Percentiles rank a stretch among this genome's conserved stretches.
Evolutionary conservation across 2,113 vertebrate species (phyloP).

Genomic region (Parus major): DNA sequence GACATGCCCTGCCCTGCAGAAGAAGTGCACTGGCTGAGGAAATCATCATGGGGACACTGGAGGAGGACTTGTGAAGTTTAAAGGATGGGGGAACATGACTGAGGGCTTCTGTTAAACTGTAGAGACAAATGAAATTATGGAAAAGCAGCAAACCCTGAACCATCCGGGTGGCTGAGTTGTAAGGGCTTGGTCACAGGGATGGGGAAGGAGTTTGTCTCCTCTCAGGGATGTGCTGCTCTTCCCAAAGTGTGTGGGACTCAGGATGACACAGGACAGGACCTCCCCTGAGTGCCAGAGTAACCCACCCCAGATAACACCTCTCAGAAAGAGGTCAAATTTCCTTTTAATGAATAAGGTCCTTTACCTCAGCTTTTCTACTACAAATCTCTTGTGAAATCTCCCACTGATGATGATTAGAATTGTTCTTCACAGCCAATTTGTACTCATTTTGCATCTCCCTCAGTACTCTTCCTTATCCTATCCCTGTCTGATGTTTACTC

Average conservation of each 20-base stretch:
- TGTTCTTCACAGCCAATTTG: neutral
- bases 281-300: neutral
- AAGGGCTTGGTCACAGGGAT: neutral
- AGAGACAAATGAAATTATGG: neutral
- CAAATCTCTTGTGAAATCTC: neutral
- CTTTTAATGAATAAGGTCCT: neutral
- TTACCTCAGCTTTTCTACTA: neutral
- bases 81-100: neutral
- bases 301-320: neutral
- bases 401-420: neutral
- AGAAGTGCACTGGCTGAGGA: neutral
- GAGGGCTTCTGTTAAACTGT: neutral
- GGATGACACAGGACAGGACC: neutral
- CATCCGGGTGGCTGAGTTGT: neutral
- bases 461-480: neutral
- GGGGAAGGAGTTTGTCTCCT: neutral
- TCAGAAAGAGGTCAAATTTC: neutral
- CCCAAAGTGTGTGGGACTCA: neutral
- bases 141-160: neutral
- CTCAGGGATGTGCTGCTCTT: neutral
- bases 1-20: neutral
- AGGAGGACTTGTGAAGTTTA: neutral
- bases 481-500: constrained; percentile 13
- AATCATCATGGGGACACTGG: neutral
- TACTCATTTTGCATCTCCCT: neutral